Percentiles rank a stretch among this genome's conserved stretches.
phyloP scores from a whole-genome alignment of 2,797 vertebrate species.

The Danio aesculapii region DNA sequence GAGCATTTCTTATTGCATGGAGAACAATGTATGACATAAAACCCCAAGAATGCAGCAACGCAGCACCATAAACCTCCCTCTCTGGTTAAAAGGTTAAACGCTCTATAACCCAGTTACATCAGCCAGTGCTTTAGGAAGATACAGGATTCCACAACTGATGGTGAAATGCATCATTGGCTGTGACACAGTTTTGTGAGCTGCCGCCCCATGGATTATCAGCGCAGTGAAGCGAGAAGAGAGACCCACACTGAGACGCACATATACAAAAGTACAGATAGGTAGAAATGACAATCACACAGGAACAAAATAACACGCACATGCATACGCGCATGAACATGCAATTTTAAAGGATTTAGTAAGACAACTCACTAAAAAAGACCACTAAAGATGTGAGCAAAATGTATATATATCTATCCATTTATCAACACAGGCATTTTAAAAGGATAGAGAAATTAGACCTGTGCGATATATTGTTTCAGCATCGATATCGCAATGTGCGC shows the following conservation, averaged over 20 bases:
- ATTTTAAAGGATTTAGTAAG: neutral
- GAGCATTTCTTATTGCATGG: neutral
- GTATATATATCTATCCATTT: neutral
- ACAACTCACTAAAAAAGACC: neutral
- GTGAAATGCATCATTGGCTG: slow-evolving; percentile 61
- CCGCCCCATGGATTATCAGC: slow-evolving; percentile 65
- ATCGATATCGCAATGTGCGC: too few relatives aligned
- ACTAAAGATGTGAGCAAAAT: neutral
- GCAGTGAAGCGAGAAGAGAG: slow-evolving; percentile 64
- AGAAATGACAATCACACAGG: neutral
- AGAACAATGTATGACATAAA: slow-evolving; percentile 4
- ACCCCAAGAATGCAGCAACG: neutral
- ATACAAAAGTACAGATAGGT: slow-evolving; percentile 3
- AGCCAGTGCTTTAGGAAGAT: slow-evolving; percentile 21
- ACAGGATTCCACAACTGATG: slow-evolving; percentile 59
- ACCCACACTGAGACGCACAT: slow-evolving; percentile 58
- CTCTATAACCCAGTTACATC: slow-evolving; percentile 18
- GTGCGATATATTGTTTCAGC: too few relatives aligned
- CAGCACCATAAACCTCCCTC: neutral
- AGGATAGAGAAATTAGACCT: too few relatives aligned
- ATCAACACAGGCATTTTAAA: too few relatives aligned
- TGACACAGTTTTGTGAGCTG: slow-evolving; percentile 68
- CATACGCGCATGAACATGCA: neutral
- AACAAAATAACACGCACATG: neutral
- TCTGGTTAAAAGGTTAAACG: neutral